Base-by-base conservation (phyloP, 2,888 invertebrate species). In the Drosophila barbarae region DNA sequence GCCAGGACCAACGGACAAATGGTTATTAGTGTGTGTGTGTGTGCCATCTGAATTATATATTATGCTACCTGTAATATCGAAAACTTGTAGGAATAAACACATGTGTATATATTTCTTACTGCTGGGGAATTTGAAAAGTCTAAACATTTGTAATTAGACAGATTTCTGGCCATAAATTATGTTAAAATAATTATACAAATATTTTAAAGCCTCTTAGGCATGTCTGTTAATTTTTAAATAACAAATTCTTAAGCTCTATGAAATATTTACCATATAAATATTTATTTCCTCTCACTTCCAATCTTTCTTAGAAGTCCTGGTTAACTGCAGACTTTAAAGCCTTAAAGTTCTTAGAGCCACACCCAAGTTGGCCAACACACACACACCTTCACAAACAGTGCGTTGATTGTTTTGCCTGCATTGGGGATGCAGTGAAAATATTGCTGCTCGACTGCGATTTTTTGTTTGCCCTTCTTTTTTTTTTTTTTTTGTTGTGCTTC, bases 371-470 rank as follows among this genome's bases (percentile, higher is more conserved):
- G 46, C 38, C 30, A 36, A 30, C 42, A 39, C 47, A 26, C 47
- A 26, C 41, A 36, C 44, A 41, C 15, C 34, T 18, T 10, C 28
- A 35, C 23, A 46, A 13, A 23, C n/a, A 34, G 34, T 28, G 34
- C 34, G 30, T 64, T 41, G 51, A 38, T 50, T 47, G 46, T 65
- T 64, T 64, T 54, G 44, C 63, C 47, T 47, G 64, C 46, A 64
- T 64, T 35, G 56, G 55, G 34, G 51, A 66, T 51, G 50, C 66
- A 65, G 66, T 47, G 51, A 65, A 66, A 66, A 65, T 65, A 65
- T 57, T 57, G 57, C 52, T 64, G 35, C 56, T 34, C 23, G 13
- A 39, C 50, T 64, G 35, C 34, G 46, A 64, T 46, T 66, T 63
- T 63, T 63, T 65, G 53, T 47, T 41, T 61, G 39, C 39, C 35